phyloP scores from a whole-genome alignment of 1,140 invertebrate species.

The Drosophila varians region DNA sequence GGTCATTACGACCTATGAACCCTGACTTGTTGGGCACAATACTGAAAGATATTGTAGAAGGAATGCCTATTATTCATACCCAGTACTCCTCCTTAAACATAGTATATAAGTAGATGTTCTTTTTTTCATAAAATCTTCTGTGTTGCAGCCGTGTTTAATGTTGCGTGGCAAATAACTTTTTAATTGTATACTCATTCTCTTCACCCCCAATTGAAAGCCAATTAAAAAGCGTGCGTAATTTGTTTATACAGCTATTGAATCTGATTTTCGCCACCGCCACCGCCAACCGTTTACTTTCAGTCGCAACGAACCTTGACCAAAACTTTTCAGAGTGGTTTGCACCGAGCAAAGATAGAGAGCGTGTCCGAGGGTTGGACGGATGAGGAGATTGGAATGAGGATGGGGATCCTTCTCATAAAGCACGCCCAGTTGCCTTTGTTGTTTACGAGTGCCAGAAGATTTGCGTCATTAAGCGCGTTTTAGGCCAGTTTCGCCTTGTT shows the following conservation, averaged over 20 bases:
- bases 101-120: no score
- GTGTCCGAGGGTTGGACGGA: neutral
- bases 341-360: neutral
- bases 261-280: slow-evolving; percentile 13
- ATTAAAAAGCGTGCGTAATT: slow-evolving; percentile 75
- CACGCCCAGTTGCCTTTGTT: slow-evolving; percentile 77
- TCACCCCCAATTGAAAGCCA: slow-evolving; percentile 47
- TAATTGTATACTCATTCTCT: slow-evolving; percentile 33
- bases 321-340: slow-evolving; percentile 40
- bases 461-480: slow-evolving; percentile 69
- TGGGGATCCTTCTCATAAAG: slow-evolving; percentile 53
- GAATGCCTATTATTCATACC: no score
- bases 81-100: no score
- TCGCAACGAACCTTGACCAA: slow-evolving; percentile 60
- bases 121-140: neutral
- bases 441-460: slow-evolving; percentile 69
- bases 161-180: slow-evolving; percentile 36
- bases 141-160: neutral
- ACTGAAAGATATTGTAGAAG: neutral
- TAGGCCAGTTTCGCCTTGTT: slow-evolving; percentile 38
- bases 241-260: slow-evolving; percentile 54
- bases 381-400: neutral
- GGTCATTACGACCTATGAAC: neutral
- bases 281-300: slow-evolving; percentile 73
- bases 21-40: neutral